Evolutionary conservation across 1,140 invertebrate species (phyloP).

Genomic region (Andricus grossulariae): DNA sequence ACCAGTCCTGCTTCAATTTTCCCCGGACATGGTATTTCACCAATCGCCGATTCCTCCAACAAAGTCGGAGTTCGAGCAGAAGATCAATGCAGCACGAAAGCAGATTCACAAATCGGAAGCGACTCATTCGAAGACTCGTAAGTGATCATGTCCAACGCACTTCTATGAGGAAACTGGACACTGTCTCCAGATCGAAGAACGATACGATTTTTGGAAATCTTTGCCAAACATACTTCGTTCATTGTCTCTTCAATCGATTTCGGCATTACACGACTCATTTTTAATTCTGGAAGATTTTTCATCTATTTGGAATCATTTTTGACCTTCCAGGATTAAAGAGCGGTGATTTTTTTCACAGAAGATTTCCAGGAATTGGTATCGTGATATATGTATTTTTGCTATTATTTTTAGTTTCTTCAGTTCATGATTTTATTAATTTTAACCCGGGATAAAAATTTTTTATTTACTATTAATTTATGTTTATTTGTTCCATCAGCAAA

Average conservation of each 20-base stretch:
- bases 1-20: conserved; percentile 54
- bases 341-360: too few species aligned
- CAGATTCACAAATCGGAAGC: conserved; percentile 21
- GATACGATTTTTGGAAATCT: not conserved
- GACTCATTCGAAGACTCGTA: conserved; percentile 17
- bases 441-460: not conserved
- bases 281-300: too few species aligned
- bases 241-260: too few species aligned
- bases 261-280: too few species aligned
- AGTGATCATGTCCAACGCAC: not conserved
- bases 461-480: conserved; percentile 1
- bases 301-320: too few species aligned
- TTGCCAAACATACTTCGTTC: not conserved
- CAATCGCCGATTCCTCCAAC: conserved; percentile 27
- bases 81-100: conserved; percentile 29
- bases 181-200: not conserved
- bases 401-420: too few species aligned
- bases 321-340: too few species aligned
- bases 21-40: conserved; percentile 42
- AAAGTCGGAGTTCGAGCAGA: conserved; percentile 16
- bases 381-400: too few species aligned
- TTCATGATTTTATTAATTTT: too few species aligned
- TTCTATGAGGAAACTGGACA: not conserved
- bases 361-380: too few species aligned
- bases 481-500: conserved; percentile 36